phyloP scores from a whole-genome alignment of 2,888 invertebrate genomes.

The Anthrax anthrax region DNA sequence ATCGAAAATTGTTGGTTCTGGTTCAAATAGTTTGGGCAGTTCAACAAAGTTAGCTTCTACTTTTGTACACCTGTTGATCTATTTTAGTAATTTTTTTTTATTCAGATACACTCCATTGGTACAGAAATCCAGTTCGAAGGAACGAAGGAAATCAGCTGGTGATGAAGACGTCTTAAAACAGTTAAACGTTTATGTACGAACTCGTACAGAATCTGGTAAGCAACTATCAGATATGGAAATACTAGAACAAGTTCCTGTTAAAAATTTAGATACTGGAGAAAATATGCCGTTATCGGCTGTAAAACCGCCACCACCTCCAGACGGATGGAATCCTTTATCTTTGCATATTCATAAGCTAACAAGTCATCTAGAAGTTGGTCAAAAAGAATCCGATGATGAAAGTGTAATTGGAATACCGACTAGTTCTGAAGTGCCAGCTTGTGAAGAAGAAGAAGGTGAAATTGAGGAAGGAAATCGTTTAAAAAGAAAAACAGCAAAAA shows the following conservation, averaged over 20 bases:
- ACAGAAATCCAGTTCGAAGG: slow-evolving; percentile 29
- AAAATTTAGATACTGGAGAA: slow-evolving; percentile 73
- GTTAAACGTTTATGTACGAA: slow-evolving; percentile 57
- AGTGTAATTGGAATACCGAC: slow-evolving; percentile 46
- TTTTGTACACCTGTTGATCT: not conserved
- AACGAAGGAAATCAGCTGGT: slow-evolving; percentile 69
- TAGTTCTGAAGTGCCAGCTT: slow-evolving; percentile 28
- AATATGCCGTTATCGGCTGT: slow-evolving; percentile 87
- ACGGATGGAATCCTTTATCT: slow-evolving; percentile 90
- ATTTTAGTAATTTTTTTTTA: not conserved
- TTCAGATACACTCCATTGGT: slow-evolving; percentile 27
- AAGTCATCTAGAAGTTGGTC: slow-evolving; percentile 64
- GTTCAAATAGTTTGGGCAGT: slow-evolving; percentile 38
- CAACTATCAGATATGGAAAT: slow-evolving; percentile 84
- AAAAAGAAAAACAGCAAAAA: slow-evolving; percentile 40
- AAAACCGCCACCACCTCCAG: slow-evolving; percentile 38
- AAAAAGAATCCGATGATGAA: slow-evolving; percentile 65
- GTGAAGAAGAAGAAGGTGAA: slow-evolving; percentile 35
- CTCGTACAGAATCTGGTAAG: slow-evolving; percentile 75
- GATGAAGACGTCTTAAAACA: slow-evolving; percentile 61
- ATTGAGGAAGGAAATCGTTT: slow-evolving; percentile 32
- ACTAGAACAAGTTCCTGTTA: slow-evolving; percentile 74
- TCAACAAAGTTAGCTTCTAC: slow-evolving; percentile 28
- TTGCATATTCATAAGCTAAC: slow-evolving; percentile 88
- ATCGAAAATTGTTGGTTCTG: slow-evolving; percentile 31